A percentile compares a stretch with the other conserved stretches of the same genome.
Evolutionary conservation across 2,888 invertebrate genomes (phyloP).

Genomic region (Chrysolina haemoptera): DNA sequence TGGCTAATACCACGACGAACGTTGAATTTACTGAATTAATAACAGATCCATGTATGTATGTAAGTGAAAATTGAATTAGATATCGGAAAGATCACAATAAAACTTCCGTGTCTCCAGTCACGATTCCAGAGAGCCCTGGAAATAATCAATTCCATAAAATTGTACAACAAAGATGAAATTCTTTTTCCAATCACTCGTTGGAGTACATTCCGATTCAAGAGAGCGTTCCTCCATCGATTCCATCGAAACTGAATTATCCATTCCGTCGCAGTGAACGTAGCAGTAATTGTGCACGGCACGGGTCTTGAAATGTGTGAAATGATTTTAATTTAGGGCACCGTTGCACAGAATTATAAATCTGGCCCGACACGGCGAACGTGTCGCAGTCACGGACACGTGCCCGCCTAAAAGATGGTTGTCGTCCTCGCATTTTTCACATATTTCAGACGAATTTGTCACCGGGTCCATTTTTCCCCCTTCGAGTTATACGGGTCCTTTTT

Average conservation of each 20-base stretch:
- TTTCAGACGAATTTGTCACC: conserved; percentile 28
- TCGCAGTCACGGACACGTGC: conserved; percentile 28
- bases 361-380: conserved; percentile 21
- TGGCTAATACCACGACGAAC: too few relatives aligned
- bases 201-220: conserved; percentile 4
- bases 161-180: not conserved
- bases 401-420: conserved; percentile 21
- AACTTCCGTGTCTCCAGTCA: too few relatives aligned
- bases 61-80: too few relatives aligned
- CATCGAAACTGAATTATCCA: conserved; percentile 8
- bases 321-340: conserved; percentile 24
- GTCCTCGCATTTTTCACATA: conserved; percentile 28
- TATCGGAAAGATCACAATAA: too few relatives aligned
- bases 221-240: not conserved
- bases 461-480: conserved; percentile 22
- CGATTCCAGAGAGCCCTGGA: too few relatives aligned
- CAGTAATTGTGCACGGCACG: conserved; percentile 18
- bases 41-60: too few relatives aligned
- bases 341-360: conserved; percentile 26
- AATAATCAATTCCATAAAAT: too few relatives aligned
- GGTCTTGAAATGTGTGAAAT: conserved; percentile 21
- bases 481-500: conserved; percentile 17
- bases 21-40: too few relatives aligned
- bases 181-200: not conserved
- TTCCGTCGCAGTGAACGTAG: conserved; percentile 9